A percentile compares a stretch with the other conserved stretches of the same genome.
phyloP scores from a whole-genome alignment of 2,797 vertebrate species.

The Pteropus rufus region DNA sequence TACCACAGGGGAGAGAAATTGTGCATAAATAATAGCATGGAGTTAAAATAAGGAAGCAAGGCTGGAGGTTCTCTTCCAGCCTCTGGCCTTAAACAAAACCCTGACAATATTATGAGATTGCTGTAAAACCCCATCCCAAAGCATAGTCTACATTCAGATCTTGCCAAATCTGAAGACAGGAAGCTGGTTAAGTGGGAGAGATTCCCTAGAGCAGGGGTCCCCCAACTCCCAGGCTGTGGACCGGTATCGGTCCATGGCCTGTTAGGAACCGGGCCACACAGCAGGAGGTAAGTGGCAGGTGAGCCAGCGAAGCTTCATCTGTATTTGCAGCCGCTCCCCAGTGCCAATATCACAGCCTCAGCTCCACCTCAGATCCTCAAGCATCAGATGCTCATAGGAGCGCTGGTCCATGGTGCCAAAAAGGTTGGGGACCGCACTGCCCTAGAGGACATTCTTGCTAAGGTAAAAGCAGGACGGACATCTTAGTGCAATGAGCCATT shows the following conservation, averaged over 20 bases:
- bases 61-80: no score
- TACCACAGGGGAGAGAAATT: background rate
- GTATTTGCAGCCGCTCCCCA: no score
- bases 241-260: no score
- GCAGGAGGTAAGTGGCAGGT: no score
- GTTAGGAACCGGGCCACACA: no score
- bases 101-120: background rate
- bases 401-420: no score
- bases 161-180: background rate
- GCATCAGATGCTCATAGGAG: no score
- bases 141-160: background rate
- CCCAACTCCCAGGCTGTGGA: no score
- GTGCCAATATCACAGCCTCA: no score
- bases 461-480: background rate
- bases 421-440: no score
- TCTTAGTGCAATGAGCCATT: background rate
- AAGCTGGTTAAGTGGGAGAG: background rate
- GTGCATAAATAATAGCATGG: background rate
- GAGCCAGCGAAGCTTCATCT: no score
- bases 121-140: background rate
- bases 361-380: no score
- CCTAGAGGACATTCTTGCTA: background rate
- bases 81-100: background rate
- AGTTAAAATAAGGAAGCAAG: background rate
- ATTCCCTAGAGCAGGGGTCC: background rate